Base-by-base conservation (phyloP, 2,113 vertebrate species). In the Smithornis capensis region DNA sequence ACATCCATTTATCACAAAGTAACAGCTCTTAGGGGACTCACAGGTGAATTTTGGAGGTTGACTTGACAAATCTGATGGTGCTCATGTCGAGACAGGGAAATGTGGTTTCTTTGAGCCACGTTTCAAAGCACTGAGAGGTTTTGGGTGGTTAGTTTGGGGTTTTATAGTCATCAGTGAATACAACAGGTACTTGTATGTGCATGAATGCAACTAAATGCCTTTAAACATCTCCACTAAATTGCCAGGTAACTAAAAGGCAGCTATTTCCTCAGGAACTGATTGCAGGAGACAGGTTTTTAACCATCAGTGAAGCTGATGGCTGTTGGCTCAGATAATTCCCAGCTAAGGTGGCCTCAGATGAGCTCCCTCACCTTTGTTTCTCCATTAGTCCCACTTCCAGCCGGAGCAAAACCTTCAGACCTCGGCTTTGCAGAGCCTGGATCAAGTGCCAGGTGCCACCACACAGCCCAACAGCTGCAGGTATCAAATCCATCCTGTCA, bases 41-140 rank as follows among this genome's bases (percentile, higher is more conserved):
- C 5, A 29, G 22, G 21, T 6, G 25, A 76, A n/a, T 19, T 79
- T 1, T 19, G 16, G 25, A 40, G 37, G 15, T 1, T 29, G 44
- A 14, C 40, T 24, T 23, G 38, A 73, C 56, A 85, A 75, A 40
- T 40, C 31, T 47, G 21, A 10, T 1, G 4, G 50, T 19, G 38
- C 3, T 68, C 16, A 24, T 1, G 4, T 4, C 0, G 0, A 74
- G 27, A 53, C 12, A 67, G 18, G 1, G 0, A 35, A 5, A 17
- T 9, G n/a, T 2, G 2, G 1, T 19, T 45, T 74, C 37, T 62
- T 44, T 28, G 38, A 81, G 64, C 19, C 14, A 6, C 1, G 0
- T 67, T 82, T 63, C 69, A 73, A 40, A 33, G 28, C 74, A 44
- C 0, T 18, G 33, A 44, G 42, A 27, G 56, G 3, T 40, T 60